phyloP scores from a whole-genome alignment of 2,113 vertebrate species.

The Mystacornis crossleyi region DNA sequence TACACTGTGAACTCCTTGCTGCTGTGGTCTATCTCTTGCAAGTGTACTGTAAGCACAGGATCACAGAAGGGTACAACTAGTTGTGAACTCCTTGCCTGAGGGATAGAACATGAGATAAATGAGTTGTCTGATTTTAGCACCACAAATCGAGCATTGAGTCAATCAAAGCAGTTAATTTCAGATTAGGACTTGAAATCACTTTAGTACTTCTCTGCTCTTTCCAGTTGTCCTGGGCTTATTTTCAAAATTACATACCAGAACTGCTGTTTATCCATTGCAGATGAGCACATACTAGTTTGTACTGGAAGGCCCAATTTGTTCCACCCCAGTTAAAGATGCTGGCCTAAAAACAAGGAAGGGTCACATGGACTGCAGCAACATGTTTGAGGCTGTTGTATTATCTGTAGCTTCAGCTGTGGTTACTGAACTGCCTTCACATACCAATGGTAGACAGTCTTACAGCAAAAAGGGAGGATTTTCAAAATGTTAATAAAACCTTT shows the following conservation, averaged over 20 bases:
- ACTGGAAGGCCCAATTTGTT: constrained; percentile 55
- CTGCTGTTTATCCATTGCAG: neutral
- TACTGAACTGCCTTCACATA: neutral
- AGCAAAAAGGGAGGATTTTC: constrained; percentile 20
- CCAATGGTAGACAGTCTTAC: neutral
- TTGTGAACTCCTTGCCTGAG: neutral
- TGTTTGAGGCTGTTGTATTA: neutral
- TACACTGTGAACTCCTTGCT: rapidly evolving
- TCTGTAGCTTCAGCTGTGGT: neutral
- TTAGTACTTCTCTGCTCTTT: neutral
- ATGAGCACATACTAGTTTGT: neutral
- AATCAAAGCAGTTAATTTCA: neutral
- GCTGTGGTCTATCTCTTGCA: rapidly evolving
- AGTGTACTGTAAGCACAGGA: neutral
- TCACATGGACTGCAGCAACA: neutral
- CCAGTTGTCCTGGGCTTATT: neutral
- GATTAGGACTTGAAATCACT: neutral
- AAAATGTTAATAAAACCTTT: constrained; percentile 68
- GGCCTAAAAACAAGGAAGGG: neutral
- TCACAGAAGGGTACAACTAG: neutral
- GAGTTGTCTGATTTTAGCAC: neutral
- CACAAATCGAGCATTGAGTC: neutral
- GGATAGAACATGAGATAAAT: neutral
- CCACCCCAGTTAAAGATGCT: constrained; percentile 57
- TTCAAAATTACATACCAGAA: neutral